These are phyloP conservation scores for Candidula unifasciata DNA, from an alignment of 2,888 invertebrate species.

Conservation along the genomic window DNA sequence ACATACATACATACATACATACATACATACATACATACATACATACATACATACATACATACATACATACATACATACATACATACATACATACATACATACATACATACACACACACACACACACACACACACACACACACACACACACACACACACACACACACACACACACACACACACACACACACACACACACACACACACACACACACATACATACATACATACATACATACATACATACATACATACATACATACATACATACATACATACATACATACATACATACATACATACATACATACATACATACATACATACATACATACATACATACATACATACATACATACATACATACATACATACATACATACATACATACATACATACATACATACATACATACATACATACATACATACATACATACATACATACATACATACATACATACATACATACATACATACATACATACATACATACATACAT, in stretches of 20 bases:
- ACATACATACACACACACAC: background rate
- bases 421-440: background rate
- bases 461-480: background rate
- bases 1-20: no score
- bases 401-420: background rate
- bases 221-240: conserved; percentile 8
- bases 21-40: background rate
- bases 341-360: conserved; percentile 1
- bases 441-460: conserved; percentile 3
- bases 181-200: conserved; percentile 10
- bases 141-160: conserved; percentile 30
- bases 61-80: conserved; percentile 24
- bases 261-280: conserved; percentile 5
- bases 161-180: conserved; percentile 30
- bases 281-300: conserved; percentile 8
- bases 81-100: conserved; percentile 23
- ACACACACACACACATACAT: background rate
- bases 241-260: conserved; percentile 8
- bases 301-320: conserved; percentile 4
- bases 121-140: background rate
- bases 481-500: conserved; percentile 8
- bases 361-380: background rate
- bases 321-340: background rate
- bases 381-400: background rate
- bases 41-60: background rate